Evolutionary conservation across 2,888 invertebrate genomes (phyloP).

Genomic region (Hypolimnas misippus): DNA sequence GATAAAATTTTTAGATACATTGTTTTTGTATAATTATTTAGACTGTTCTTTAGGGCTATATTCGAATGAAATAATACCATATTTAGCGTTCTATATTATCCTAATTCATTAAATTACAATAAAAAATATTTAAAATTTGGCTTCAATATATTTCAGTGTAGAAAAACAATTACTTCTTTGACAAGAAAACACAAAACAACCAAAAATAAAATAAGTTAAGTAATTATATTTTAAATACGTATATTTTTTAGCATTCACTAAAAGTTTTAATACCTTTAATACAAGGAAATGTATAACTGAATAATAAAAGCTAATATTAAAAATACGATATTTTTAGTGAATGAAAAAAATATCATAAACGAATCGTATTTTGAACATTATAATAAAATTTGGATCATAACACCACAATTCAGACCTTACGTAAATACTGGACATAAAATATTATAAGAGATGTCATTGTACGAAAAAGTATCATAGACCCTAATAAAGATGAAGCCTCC

Average conservation of each 20-base stretch:
- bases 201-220: too few species aligned
- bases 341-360: slow-evolving; percentile 34
- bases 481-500: slow-evolving; percentile 55
- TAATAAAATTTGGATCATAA: slow-evolving; percentile 39
- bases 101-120: too few species aligned
- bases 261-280: neutral
- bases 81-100: too few species aligned
- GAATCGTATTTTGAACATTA: slow-evolving; percentile 31
- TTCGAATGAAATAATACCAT: too few species aligned
- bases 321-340: slow-evolving; percentile 37
- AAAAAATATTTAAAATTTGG: too few species aligned
- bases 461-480: slow-evolving; percentile 48
- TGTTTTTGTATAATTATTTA: too few species aligned
- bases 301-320: slow-evolving; percentile 26
- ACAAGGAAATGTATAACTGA: neutral
- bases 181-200: too few species aligned
- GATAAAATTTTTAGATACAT: too few species aligned
- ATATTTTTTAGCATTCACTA: neutral
- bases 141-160: too few species aligned
- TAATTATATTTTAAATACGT: neutral
- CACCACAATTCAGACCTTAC: slow-evolving; percentile 33
- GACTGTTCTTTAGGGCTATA: too few species aligned
- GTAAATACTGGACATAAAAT: slow-evolving; percentile 36
- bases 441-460: slow-evolving; percentile 44
- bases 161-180: too few species aligned